Evolutionary conservation across 2,888 invertebrate species (phyloP).

Genomic region (Drosophila nr. perissopoda): DNA sequence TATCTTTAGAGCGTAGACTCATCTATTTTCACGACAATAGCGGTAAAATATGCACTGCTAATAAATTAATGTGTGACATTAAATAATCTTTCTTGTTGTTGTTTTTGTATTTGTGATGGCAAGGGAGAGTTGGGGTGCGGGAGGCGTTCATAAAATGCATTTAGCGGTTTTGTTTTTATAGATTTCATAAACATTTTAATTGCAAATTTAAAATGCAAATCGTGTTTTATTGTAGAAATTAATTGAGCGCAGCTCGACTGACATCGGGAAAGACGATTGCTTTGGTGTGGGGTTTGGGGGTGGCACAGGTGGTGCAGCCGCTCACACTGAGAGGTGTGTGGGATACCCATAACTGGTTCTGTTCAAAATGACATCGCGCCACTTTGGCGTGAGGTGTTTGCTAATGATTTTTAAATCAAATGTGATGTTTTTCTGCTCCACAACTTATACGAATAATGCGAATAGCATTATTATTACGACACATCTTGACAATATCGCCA

Average conservation of each 20-base stretch:
- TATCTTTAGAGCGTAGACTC: constrained; percentile 2
- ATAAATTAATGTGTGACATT: constrained; percentile 75
- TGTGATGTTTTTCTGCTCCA: constrained; percentile 65
- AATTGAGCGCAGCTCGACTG: constrained; percentile 69
- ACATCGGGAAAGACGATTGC: constrained; percentile 53
- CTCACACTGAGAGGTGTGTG: constrained; percentile 15
- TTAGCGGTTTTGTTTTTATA: constrained; percentile 73
- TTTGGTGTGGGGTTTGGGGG: constrained; percentile 3
- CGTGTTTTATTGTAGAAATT: constrained; percentile 75
- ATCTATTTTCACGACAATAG: constrained; percentile 14
- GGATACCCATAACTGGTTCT: constrained; percentile 40
- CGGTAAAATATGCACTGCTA: constrained; percentile 43
- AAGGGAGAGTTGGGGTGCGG: constrained; percentile 23
- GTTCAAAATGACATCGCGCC: constrained; percentile 48
- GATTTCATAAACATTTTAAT: constrained; percentile 81
- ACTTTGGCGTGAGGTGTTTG: constrained; percentile 64
- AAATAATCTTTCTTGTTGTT: constrained; percentile 53
- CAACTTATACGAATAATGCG: constrained; percentile 57
- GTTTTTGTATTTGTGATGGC: constrained; percentile 9
- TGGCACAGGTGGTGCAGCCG: constrained; percentile 9
- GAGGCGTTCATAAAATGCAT: constrained; percentile 70
- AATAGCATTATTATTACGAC: constrained; percentile 20
- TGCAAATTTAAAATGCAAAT: constrained; percentile 81
- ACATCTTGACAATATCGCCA: constrained; percentile 10
- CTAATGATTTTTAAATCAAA: constrained; percentile 72